Conservation (phyloP, 2,797 vertebrate species). For the Myotis vivesi region DNA sequence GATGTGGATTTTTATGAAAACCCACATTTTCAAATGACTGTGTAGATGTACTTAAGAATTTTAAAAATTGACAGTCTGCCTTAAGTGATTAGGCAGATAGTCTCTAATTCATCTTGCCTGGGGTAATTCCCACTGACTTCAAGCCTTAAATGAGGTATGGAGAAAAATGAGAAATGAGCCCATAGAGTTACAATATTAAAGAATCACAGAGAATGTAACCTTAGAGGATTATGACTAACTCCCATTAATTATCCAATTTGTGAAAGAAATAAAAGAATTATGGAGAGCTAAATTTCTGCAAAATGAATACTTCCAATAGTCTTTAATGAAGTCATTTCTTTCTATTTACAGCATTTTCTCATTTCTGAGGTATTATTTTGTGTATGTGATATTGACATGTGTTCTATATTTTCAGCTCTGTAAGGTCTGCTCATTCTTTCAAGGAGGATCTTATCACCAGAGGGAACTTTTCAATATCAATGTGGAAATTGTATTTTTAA, state of each 20-base stretch:
- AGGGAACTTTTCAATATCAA: background rate
- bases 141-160: slow-evolving; percentile 78
- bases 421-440: background rate
- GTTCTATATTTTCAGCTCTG: background rate
- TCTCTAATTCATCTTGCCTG: slow-evolving; percentile 77
- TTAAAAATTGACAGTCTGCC: slow-evolving; percentile 79
- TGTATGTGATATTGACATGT: background rate
- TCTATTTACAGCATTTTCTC: slow-evolving; percentile 39
- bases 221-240: slow-evolving; percentile 78
- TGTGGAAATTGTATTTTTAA: background rate
- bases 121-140: slow-evolving; percentile 79
- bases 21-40: slow-evolving; percentile 72
- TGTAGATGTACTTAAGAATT: slow-evolving; percentile 79
- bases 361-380: background rate
- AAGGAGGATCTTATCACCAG: background rate
- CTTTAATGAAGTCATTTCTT: slow-evolving; percentile 69
- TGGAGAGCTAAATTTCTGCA: slow-evolving; percentile 69
- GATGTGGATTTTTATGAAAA: slow-evolving; percentile 76
- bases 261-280: slow-evolving; percentile 79
- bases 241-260: slow-evolving; percentile 82
- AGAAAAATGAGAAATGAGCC: slow-evolving; percentile 78
- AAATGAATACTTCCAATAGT: slow-evolving; percentile 64
- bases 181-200: slow-evolving; percentile 77
- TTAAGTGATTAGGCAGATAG: slow-evolving; percentile 79
- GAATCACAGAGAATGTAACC: slow-evolving; percentile 79